Conservation (phyloP, 2,888 invertebrate species). For the Ichneumoninae sp. region DNA sequence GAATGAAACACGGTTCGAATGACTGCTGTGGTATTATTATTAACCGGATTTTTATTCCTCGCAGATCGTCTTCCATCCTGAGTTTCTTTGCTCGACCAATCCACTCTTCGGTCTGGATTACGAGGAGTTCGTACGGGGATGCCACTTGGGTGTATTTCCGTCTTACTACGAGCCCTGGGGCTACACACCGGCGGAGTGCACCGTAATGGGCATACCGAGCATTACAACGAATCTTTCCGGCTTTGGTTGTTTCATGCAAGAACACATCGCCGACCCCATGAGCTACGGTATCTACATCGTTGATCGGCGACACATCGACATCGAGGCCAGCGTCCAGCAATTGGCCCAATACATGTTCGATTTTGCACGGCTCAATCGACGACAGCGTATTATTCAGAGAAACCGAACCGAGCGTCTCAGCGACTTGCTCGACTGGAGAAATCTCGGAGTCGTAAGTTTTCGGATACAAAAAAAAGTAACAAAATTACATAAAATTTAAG, state of each 20-base stretch:
- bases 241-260: conserved; percentile 99
- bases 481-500: too few relatives aligned
- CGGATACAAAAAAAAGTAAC: background rate
- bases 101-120: conserved; percentile 99
- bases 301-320: conserved; percentile 94
- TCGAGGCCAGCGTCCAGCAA: conserved; percentile 96
- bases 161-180: conserved; percentile 99
- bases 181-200: conserved; percentile 99
- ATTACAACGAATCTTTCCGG: conserved; percentile 99
- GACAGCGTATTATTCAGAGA: conserved; percentile 98
- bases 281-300: conserved; percentile 99
- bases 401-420: conserved; percentile 98
- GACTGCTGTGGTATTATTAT: conserved; percentile 4
- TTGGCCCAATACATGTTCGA: conserved; percentile 96
- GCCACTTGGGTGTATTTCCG: conserved; percentile 99
- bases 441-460: conserved; percentile 95
- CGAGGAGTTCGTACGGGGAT: conserved; percentile 99
- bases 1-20: conserved; percentile 14
- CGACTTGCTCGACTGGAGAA: conserved; percentile 99
- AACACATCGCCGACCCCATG: conserved; percentile 98
- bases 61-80: conserved; percentile 99
- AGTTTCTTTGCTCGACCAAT: conserved; percentile 98
- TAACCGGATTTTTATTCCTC: conserved; percentile 62
- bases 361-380: conserved; percentile 93
- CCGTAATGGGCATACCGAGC: conserved; percentile 99